Evolutionary conservation across 2,797 vertebrate species (phyloP).

Genomic region (Acipenser transmontanus): DNA sequence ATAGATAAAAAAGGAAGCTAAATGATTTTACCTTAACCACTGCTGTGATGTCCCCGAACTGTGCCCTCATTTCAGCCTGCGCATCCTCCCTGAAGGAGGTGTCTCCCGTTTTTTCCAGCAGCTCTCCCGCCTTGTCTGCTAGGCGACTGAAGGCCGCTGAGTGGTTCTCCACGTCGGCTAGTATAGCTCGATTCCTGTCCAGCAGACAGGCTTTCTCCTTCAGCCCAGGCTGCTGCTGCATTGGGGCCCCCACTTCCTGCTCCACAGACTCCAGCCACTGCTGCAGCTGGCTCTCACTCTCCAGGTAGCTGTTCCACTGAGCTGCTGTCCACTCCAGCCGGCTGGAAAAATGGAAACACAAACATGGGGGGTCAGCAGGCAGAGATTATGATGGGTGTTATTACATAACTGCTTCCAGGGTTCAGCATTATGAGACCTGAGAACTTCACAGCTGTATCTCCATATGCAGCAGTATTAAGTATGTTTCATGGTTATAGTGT

Average conservation of each 20-base stretch:
- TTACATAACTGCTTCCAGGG: no score
- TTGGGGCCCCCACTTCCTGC: constrained; percentile 68
- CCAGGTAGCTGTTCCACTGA: constrained; percentile 82
- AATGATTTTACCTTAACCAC: constrained; percentile 76
- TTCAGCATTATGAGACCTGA: no score
- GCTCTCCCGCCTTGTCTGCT: constrained; percentile 67
- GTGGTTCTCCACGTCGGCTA: constrained; percentile 78
- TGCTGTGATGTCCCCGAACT: constrained; percentile 78
- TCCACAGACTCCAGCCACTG: constrained; percentile 89
- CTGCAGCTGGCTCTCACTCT: constrained; percentile 77
- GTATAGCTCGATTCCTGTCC: constrained; percentile 73
- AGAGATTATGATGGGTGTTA: background rate
- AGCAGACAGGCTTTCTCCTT: constrained; percentile 84
- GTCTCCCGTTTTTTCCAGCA: constrained; percentile 80
- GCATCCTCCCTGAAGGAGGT: constrained; percentile 67
- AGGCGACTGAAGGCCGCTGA: constrained; percentile 60
- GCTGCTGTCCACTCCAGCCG: constrained; percentile 79
- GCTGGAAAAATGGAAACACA: constrained; percentile 43
- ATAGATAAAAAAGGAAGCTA: constrained; percentile 3
- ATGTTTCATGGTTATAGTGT: no score
- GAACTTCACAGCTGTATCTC: no score
- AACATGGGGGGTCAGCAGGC: background rate
- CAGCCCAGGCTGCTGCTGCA: constrained; percentile 76
- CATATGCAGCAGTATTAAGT: no score
- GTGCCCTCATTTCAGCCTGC: constrained; percentile 73